Evolutionary conservation across 2,113 vertebrate genomes (phyloP).

Genomic region (Hydrolagus affinis): DNA sequence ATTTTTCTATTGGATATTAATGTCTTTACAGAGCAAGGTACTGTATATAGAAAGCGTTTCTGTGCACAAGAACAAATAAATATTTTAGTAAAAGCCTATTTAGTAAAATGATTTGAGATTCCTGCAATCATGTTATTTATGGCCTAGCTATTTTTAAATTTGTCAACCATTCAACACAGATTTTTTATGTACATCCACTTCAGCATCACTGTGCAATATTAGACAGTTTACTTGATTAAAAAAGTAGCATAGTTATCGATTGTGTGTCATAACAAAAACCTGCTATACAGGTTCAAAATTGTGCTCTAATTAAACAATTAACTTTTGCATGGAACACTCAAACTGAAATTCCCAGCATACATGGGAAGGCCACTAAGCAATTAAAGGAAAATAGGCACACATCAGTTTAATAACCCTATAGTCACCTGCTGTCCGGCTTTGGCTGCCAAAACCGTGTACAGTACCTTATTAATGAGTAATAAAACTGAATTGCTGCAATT

Average conservation of each 20-base stretch:
- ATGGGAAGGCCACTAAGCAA: neutral
- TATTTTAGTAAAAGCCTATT: too few species aligned
- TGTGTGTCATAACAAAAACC: neutral
- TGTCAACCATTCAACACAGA: too few species aligned
- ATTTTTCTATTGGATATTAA: too few species aligned
- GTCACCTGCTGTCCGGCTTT: neutral
- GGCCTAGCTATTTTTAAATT: too few species aligned
- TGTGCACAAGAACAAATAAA: too few species aligned
- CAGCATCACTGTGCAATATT: neutral
- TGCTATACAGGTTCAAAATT: neutral
- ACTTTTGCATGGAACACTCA: neutral
- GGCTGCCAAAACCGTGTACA: neutral
- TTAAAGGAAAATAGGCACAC: neutral
- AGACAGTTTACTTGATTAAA: neutral
- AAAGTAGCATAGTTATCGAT: neutral
- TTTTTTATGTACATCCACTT: neutral
- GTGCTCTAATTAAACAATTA: neutral
- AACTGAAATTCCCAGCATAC: conserved; percentile 5
- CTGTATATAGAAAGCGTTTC: too few species aligned
- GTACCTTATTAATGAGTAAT: conserved; percentile 5
- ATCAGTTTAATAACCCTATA: conserved; percentile 4
- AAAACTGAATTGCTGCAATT: neutral
- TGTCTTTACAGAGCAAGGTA: too few species aligned
- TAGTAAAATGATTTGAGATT: too few species aligned
- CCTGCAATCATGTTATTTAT: too few species aligned